These are phyloP conservation scores for Acanthochromis polyacanthus DNA, from an alignment of 2,113 vertebrate species.

Conservation along the genomic window DNA sequence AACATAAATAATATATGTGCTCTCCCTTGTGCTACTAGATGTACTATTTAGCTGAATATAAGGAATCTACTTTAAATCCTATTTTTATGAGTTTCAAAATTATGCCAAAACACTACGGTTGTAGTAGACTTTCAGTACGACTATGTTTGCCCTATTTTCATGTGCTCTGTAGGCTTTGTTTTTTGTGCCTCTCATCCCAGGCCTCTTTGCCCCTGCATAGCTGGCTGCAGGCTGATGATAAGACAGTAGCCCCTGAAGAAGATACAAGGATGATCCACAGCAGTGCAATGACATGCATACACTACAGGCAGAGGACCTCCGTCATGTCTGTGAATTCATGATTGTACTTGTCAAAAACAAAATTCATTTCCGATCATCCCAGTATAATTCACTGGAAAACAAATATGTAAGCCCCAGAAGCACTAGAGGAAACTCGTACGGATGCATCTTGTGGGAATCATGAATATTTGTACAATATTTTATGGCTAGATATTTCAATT, in stretches of 20 bases:
- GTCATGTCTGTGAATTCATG: not conserved
- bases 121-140: not conserved
- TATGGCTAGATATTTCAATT: too few relatives aligned
- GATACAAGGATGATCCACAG: slow-evolving; percentile 26
- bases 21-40: too few relatives aligned
- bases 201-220: slow-evolving; percentile 31
- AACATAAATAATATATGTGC: too few relatives aligned
- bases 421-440: too few relatives aligned
- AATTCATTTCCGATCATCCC: too few relatives aligned
- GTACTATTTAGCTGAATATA: not conserved
- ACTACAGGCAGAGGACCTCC: not conserved
- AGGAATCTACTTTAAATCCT: not conserved
- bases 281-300: not conserved
- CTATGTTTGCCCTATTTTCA: slow-evolving; percentile 7
- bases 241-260: slow-evolving; percentile 50
- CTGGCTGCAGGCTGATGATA: slow-evolving; percentile 73
- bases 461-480: too few relatives aligned
- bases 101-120: not conserved
- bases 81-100: not conserved
- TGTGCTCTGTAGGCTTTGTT: slow-evolving; percentile 31
- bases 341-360: too few relatives aligned
- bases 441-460: too few relatives aligned
- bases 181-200: slow-evolving; percentile 37
- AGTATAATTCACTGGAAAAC: too few relatives aligned
- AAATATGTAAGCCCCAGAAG: too few relatives aligned